Evolutionary conservation across 2,888 invertebrate genomes (phyloP).

Genomic region (Dione vanillae): DNA sequence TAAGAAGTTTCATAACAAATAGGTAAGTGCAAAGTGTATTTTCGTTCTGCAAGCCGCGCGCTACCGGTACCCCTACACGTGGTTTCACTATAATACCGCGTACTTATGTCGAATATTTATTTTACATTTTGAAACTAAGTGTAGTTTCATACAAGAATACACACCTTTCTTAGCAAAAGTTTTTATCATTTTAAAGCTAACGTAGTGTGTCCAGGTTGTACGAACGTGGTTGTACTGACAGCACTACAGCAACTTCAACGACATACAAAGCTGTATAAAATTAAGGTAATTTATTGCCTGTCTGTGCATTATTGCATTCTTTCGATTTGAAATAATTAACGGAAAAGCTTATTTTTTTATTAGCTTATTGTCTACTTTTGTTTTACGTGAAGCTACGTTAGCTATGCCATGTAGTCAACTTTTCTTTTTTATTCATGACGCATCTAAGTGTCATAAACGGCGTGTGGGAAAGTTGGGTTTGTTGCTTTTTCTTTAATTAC

Average conservation of each 20-base stretch:
- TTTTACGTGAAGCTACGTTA: constrained; percentile 16
- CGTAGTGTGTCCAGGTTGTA: constrained; percentile 68
- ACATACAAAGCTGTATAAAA: constrained; percentile 58
- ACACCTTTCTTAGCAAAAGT: constrained; percentile 55
- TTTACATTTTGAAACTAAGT: constrained; percentile 57
- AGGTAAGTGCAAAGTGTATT: constrained; percentile 78
- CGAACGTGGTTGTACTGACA: constrained; percentile 81
- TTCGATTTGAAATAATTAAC: not conserved
- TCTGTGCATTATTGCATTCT: constrained; percentile 12
- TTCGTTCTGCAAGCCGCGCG: constrained; percentile 70
- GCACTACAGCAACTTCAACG: constrained; percentile 59
- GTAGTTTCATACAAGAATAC: constrained; percentile 53
- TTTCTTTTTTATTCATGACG: constrained; percentile 73
- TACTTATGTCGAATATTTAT: constrained; percentile 64
- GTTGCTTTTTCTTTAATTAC: not conserved
- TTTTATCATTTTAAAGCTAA: constrained; percentile 56
- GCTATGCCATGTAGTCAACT: constrained; percentile 51
- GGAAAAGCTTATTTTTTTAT: not conserved
- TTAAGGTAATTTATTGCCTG: constrained; percentile 32
- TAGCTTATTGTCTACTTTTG: constrained; percentile 9
- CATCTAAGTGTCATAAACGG: constrained; percentile 62
- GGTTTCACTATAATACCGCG: constrained; percentile 70
- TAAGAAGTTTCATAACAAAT: constrained; percentile 78
- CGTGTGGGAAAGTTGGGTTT: constrained; percentile 54
- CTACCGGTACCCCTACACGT: constrained; percentile 81